Evolutionary conservation across 2,797 vertebrate species (phyloP).

Genomic region (Pipistrellus pygmaeus): DNA sequence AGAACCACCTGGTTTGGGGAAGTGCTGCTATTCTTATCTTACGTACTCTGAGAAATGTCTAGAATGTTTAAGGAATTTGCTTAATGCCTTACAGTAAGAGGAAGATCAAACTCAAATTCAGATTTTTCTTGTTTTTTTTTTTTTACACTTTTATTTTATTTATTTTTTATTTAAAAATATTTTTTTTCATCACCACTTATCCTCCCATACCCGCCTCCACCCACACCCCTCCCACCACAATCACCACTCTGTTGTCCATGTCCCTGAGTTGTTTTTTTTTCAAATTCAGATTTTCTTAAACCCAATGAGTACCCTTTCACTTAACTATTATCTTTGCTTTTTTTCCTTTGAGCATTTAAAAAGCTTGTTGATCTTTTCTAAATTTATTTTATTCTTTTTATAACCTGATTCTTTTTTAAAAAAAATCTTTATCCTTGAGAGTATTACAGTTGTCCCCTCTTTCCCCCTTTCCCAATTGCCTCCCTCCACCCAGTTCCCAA

Average conservation of each 20-base stretch:
- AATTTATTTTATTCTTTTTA: not conserved
- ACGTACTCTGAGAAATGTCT: not conserved
- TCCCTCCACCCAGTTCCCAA: no score
- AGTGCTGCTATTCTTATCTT: not conserved
- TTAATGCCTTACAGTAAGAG: not conserved
- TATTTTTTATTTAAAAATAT: no score
- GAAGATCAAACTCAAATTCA: not conserved
- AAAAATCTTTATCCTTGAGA: no score
- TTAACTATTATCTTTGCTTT: not conserved
- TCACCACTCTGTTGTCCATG: not conserved
- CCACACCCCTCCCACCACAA: not conserved
- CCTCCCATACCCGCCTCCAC: not conserved
- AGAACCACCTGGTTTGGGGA: not conserved
- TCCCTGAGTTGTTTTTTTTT: not conserved
- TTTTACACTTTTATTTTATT: not conserved
- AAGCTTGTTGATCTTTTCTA: conserved; percentile 24
- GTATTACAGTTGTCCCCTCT: no score
- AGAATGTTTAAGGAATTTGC: not conserved
- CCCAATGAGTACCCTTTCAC: not conserved
- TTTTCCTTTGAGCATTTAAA: conserved; percentile 55
- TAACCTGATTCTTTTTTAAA: no score
- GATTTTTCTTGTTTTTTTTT: not conserved
- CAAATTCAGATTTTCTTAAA: not conserved
- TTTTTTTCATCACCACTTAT: not conserved
- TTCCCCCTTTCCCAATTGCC: no score